Evolutionary conservation across 2,888 invertebrate genomes (phyloP).

Genomic region (Rhingia campestris): DNA sequence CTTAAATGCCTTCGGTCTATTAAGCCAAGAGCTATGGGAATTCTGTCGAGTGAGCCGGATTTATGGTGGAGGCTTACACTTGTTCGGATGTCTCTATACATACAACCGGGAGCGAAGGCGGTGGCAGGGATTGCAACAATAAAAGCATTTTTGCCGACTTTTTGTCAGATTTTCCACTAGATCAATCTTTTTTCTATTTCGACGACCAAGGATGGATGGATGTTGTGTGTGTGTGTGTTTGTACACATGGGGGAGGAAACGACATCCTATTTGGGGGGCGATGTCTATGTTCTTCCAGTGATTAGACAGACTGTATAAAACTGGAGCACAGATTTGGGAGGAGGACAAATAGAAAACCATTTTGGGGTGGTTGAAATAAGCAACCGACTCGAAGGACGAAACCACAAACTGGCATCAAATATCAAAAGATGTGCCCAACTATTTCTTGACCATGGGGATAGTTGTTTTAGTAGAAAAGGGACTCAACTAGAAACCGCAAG

Average conservation of each 20-base stretch:
- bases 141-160: conserved; percentile 68
- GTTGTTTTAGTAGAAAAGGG: conserved; percentile 37
- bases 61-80: conserved; percentile 49
- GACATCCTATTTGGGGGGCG: conserved; percentile 31
- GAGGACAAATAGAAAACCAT: conserved; percentile 8
- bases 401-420: conserved; percentile 66
- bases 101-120: neutral
- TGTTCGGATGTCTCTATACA: conserved; percentile 19
- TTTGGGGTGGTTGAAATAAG: conserved; percentile 40
- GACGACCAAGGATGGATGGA: conserved; percentile 14
- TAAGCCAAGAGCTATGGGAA: conserved; percentile 73
- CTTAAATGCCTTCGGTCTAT: conserved; percentile 79
- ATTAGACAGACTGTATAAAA: conserved; percentile 38
- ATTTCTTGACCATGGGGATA: conserved; percentile 30
- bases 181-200: conserved; percentile 67
- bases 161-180: conserved; percentile 73
- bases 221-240: neutral
- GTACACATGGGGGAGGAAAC: neutral
- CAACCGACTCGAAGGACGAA: conserved; percentile 51
- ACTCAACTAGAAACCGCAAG: conserved; percentile 53
- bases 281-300: conserved; percentile 50
- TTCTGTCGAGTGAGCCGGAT: conserved; percentile 63
- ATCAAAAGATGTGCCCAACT: conserved; percentile 58
- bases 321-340: conserved; percentile 1
- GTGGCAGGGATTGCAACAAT: conserved; percentile 40